A percentile compares a stretch with the other conserved stretches of the same genome.
Conservation (phyloP, 2,888 invertebrate genomes). For the Augochlorella aurata region DNA sequence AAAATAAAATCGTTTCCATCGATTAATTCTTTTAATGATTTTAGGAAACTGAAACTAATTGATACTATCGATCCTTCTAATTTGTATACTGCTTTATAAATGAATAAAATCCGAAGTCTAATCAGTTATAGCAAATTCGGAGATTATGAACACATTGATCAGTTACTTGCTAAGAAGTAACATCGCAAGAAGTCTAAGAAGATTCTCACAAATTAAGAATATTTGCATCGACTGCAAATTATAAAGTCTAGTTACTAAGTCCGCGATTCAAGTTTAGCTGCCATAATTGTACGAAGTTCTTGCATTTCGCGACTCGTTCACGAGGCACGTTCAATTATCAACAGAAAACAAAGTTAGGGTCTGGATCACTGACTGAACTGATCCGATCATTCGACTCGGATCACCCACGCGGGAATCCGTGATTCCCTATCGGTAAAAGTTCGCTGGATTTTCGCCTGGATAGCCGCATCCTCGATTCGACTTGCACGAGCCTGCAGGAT, state of each 20-base stretch:
- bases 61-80: too few relatives aligned
- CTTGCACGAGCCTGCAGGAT: constrained; percentile 33
- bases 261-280: background rate
- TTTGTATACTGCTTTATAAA: too few relatives aligned
- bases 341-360: background rate
- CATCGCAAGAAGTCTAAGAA: too few relatives aligned
- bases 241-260: background rate
- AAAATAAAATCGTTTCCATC: too few relatives aligned
- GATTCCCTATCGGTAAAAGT: constrained; percentile 57
- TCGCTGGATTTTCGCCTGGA: constrained; percentile 53
- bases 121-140: too few relatives aligned
- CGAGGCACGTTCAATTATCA: background rate
- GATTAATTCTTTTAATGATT: too few relatives aligned
- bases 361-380: constrained; percentile 52
- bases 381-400: constrained; percentile 44
- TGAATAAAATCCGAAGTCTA: too few relatives aligned
- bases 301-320: background rate
- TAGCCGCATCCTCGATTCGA: constrained; percentile 36
- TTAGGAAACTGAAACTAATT: too few relatives aligned
- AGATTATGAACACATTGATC: too few relatives aligned
- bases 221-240: too few relatives aligned
- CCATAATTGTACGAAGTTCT: background rate
- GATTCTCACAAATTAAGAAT: too few relatives aligned
- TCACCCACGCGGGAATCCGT: constrained; percentile 58
- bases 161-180: too few relatives aligned